Evolutionary conservation across 2,888 invertebrate species (phyloP), one percentile per base, ranked within the genome.

Genomic region (Lepeophtheirus nordmannii): DNA sequence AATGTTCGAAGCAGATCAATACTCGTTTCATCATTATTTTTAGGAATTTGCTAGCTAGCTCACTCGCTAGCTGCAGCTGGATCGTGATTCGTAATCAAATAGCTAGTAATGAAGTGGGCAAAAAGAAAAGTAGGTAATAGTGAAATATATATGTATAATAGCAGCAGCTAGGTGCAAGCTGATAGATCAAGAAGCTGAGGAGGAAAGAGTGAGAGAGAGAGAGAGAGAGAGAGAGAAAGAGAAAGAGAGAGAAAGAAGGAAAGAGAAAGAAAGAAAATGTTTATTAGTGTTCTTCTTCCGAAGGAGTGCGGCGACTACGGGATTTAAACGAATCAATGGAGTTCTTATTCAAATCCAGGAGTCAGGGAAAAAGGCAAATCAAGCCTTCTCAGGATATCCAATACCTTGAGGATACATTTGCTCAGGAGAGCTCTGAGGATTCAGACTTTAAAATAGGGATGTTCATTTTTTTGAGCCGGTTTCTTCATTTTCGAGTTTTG

Each of bases 351-450:
- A 41, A 53, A 12, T 22, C 69, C 60, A 67, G 70, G 23, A 69
- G 69, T 40, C 69, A 69, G 0, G 70, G 70, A 10, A 70, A 70
- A 64, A 65, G 70, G 38, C 68, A 69, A 46, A 69, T 70, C 62
- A 70, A 70, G 62, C 69, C 70, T 1, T 70, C 69, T 10, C 69
- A 70, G 65, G 68, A 69, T 41, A 68, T 69, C 37, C 69, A 70
- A 53, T 65, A 69, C n/a, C 68, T 69, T 2, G 69, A 69, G 37
- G 62, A 70, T 39, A 68, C 69, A 23, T 58, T 69, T 46, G 61
- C 60, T 68, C 91, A 86, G 46, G 89, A 89, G 75, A 91, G 91
- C 74, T 90, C 90, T 0, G 91, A 93, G 74, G 93, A 93, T 76
- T 92, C 91, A 68, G 93, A 93, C 77, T 93, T 92, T 77, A 83